Base-by-base conservation (phyloP, 2,113 vertebrate species). In the Caloenas nicobarica region DNA sequence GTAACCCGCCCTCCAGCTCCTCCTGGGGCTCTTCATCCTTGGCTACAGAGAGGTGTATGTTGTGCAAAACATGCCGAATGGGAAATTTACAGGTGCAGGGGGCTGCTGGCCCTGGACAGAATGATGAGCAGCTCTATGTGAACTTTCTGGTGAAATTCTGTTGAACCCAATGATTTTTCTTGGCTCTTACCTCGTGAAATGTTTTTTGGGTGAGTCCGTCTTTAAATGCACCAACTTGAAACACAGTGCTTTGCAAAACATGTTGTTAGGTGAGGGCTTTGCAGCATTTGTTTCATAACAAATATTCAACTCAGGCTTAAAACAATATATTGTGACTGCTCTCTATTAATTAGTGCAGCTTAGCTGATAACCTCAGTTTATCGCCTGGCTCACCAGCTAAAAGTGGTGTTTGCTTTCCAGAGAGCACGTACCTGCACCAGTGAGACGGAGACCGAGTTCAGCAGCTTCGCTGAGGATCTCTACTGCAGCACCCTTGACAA, bases 341-440 rank as follows among this genome's bases (percentile, higher is more conserved):
- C 11, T 44, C 36, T 14, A 46, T 33, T 23, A 13, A 50, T 50
- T 7, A 64, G 36, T 0, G 0, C 13, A 1, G n/a, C 23, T 42
- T 2, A 22, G 34, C 3, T 19, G 33, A 9, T 34, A 23, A 38
- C 28, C 62, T 18, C 16, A 4, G 17, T 11, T 58, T 3, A 19
- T 22, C 70, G n/a, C 71, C 58, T 56, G 3, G 24, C 28, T 22
- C 4, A 0, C n/a, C 86, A 57, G 29, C 34, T 81, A 46, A 44
- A 31, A 26, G 65, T 1, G 0, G 2, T 26, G 15, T 57, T 94
- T 96, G 36, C 81, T 74, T 96, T 96, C 14, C 96, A 97, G 94
- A 87, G 91, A 34, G 88, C 96, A n/a, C 83, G 16, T 34, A 96
- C 88, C 87, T 95, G 58, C 94, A 73, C 78, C 92, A 95, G 78